These are phyloP conservation scores for Halocynthia roretzi DNA, from an alignment of 23 tunicate species.

Conservation along the genomic window DNA sequence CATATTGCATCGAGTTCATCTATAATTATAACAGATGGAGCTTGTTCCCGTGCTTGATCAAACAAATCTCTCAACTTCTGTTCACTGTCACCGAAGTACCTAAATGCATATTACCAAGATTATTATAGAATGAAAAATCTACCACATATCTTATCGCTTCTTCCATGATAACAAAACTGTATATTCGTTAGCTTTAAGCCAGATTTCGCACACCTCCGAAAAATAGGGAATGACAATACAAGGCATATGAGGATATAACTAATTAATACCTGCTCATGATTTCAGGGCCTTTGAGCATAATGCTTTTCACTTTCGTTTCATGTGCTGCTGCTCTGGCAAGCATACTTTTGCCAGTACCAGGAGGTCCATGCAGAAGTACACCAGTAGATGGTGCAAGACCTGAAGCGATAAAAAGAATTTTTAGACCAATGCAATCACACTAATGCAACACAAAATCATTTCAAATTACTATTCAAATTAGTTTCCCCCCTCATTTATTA, in stretches of 20 bases:
- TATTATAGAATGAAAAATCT: no score
- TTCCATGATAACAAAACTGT: no score
- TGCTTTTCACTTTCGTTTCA: conserved; percentile 28
- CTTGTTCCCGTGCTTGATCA: conserved; percentile 18
- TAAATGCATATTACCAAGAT: not conserved
- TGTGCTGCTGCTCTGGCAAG: conserved; percentile 52
- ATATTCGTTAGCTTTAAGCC: not conserved
- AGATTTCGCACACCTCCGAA: not conserved
- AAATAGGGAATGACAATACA: not conserved
- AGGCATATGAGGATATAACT: not conserved
- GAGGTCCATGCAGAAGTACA: conserved; percentile 59
- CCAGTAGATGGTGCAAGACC: conserved; percentile 59
- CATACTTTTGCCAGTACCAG: conserved; percentile 90
- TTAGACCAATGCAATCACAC: no score
- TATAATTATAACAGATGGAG: conserved; percentile 57
- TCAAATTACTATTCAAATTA: no score
- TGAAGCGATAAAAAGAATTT: not conserved
- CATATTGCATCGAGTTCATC: conserved; percentile 72
- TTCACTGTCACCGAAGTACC: conserved; percentile 53
- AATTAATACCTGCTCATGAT: conserved; percentile 43
- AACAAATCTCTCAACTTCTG: conserved; percentile 41
- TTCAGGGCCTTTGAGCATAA: conserved; percentile 32
- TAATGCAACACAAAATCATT: no score
- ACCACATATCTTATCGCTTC: no score
- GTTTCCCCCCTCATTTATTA: no score